Conservation (phyloP, 2,797 vertebrate species). For the Lycodopsis pacificus region DNA sequence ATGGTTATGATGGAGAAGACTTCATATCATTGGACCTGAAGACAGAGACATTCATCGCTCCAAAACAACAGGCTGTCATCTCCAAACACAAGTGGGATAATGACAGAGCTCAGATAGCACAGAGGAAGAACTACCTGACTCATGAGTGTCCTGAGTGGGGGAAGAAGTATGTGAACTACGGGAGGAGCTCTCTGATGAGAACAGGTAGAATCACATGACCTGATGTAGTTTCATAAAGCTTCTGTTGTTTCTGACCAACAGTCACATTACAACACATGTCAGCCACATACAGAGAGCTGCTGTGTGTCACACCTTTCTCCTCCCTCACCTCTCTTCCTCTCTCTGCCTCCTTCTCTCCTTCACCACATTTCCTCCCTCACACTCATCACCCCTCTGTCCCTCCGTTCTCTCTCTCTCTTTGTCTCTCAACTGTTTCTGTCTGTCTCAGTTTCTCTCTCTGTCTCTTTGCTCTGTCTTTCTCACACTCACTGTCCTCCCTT, state of each 20-base stretch:
- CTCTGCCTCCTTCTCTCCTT: neutral
- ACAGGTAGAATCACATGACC: slow-evolving; percentile 60
- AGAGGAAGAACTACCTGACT: rapidly evolving
- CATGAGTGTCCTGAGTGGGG: neutral
- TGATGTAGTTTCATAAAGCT: neutral
- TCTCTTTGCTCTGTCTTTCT: neutral
- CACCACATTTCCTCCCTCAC: neutral
- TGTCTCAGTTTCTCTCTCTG: neutral
- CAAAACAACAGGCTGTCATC: neutral
- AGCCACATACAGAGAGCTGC: too few relatives aligned
- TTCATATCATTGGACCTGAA: slow-evolving; percentile 15
- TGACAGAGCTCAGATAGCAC: rapidly evolving
- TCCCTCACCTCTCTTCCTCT: neutral
- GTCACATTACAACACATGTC: neutral
- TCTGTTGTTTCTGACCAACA: neutral
- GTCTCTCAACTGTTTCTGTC: too few relatives aligned
- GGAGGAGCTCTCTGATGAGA: slow-evolving; percentile 49
- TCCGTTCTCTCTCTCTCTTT: neutral
- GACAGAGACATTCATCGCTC: neutral
- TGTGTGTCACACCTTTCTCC: too few relatives aligned
- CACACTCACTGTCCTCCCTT: neutral
- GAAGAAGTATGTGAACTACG: slow-evolving; percentile 52
- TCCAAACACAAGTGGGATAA: slow-evolving; percentile 25
- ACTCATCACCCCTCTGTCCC: too few relatives aligned
- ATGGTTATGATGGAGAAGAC: slow-evolving; percentile 58